phyloP scores from a whole-genome alignment of 2,113 vertebrate species.

The Vombatus ursinus region DNA sequence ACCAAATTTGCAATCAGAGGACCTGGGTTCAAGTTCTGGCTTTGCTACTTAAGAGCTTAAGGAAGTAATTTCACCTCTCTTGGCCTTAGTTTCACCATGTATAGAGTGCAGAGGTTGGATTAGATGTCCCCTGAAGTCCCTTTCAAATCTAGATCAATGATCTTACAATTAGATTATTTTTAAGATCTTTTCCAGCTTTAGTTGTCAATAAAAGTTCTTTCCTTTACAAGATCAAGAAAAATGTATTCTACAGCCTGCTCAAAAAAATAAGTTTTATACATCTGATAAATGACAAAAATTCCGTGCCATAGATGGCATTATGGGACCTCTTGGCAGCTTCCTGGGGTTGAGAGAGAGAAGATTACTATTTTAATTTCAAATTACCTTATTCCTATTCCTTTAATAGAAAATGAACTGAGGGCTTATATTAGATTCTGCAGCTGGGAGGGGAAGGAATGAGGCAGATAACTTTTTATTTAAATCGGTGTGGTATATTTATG shows the following conservation, averaged over 20 bases:
- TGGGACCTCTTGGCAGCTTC: constrained; percentile 33
- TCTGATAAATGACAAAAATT: constrained; percentile 47
- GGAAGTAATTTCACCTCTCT: background rate
- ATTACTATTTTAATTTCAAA: constrained; percentile 71
- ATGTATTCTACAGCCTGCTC: background rate
- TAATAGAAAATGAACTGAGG: constrained; percentile 59
- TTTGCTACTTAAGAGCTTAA: background rate
- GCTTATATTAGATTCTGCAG: constrained; percentile 60
- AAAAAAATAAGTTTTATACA: constrained; percentile 15
- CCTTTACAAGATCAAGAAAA: background rate
- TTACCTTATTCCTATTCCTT: constrained; percentile 71
- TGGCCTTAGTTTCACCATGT: background rate
- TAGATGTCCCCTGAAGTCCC: background rate
- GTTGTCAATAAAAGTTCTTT: background rate
- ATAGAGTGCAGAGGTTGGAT: background rate
- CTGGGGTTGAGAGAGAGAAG: background rate
- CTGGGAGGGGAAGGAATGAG: constrained; percentile 65
- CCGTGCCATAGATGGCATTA: constrained; percentile 5
- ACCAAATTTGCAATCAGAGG: background rate
- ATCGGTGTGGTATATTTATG: constrained; percentile 75
- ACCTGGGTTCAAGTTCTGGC: background rate
- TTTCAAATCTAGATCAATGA: background rate
- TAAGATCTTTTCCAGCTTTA: background rate
- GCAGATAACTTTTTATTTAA: constrained; percentile 79
- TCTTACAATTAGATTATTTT: background rate